Evolutionary conservation across 1,140 invertebrate species (phyloP), one percentile per base, ranked within the genome.

Genomic region (Galleria mellonella): DNA sequence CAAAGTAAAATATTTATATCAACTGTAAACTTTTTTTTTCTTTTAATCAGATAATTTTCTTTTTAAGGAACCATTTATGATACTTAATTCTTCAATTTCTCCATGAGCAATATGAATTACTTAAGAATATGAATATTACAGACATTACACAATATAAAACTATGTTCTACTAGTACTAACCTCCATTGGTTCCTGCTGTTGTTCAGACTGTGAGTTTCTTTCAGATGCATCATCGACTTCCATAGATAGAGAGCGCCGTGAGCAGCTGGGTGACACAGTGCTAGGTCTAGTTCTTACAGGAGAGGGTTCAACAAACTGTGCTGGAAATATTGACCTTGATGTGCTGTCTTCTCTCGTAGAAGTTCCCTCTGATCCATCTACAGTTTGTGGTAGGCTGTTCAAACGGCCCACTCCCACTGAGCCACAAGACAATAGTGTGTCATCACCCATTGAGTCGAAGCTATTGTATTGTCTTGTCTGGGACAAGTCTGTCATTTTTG

Each of bases 401-500:
- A 23, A 23, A 2, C 17, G 17, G 9, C 62, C 60, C 2, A 77
- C 74, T 51, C 74, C 60, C 40, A 81, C 76, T 37, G 78, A 77
- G 4, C 78, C 78, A 72, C 78, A 84, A 55, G 71, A 79, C 40
- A 84, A 49, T 40, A 84, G 55, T 38, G 74, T 71, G n/a, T 84
- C 77, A 43, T 85, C 78, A 55, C 78, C 78, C 72, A 83, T 85
- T 10, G 82, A 83, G 46, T 85, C 82, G 76, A 83, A 83, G 54
- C 78, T 85, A 48, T 73, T 83, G 39, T 82, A 85, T 47, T 85
- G 78, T 67, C 73, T 72, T 27, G 78, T 83, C 55, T 86, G 83
- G 44, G 83, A 81, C 27, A 87, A 56, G 58, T 86, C 79, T 61
- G 81, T 83, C 79, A 87, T 86, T 71, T 87, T 87, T 40, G 83